A percentile compares a stretch with the other conserved stretches of the same genome.
phyloP scores from a whole-genome alignment of 30 jellyfish, hydroid and myxozoan genomes.

The Phacellophora camtschatica region DNA sequence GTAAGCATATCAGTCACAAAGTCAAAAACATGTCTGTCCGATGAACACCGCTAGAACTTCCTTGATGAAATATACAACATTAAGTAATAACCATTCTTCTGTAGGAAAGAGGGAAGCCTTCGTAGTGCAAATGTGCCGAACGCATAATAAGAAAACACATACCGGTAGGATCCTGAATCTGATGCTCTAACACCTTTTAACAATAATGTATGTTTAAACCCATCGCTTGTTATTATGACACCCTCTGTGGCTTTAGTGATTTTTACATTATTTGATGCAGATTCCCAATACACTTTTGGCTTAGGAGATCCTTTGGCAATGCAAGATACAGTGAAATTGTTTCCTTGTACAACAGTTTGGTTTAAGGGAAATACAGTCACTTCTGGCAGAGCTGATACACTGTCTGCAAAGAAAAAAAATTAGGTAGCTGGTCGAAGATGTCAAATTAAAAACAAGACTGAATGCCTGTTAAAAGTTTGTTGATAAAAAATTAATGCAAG shows the following conservation, averaged over 20 bases:
- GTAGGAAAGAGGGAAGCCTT: no score
- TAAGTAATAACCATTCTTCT: no score
- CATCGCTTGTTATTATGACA: conserved; percentile 21
- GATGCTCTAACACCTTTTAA: conserved; percentile 32
- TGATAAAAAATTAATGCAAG: no score
- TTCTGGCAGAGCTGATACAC: conserved; percentile 44
- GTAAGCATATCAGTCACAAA: no score
- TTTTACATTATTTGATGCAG: conserved; percentile 47
- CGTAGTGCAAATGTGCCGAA: no score
- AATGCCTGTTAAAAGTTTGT: no score
- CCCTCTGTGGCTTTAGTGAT: conserved; percentile 68
- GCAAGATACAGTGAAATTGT: conserved; percentile 58
- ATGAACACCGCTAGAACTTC: no score
- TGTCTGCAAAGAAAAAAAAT: conserved; percentile 53
- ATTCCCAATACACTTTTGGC: conserved; percentile 66
- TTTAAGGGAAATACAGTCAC: conserved; percentile 47
- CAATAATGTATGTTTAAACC: conserved; percentile 11
- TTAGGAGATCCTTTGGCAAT: conserved; percentile 65
- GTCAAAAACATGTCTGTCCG: no score
- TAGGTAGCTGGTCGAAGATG: no score
- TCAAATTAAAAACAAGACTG: background rate
- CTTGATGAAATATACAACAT: no score
- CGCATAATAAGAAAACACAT: no score
- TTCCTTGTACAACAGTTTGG: conserved; percentile 63
- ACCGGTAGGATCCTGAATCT: conserved; percentile 78